Percentiles rank a stretch among this genome's conserved stretches.
phyloP scores from a whole-genome alignment of 2,888 invertebrate genomes.

The Saturnia japonica region DNA sequence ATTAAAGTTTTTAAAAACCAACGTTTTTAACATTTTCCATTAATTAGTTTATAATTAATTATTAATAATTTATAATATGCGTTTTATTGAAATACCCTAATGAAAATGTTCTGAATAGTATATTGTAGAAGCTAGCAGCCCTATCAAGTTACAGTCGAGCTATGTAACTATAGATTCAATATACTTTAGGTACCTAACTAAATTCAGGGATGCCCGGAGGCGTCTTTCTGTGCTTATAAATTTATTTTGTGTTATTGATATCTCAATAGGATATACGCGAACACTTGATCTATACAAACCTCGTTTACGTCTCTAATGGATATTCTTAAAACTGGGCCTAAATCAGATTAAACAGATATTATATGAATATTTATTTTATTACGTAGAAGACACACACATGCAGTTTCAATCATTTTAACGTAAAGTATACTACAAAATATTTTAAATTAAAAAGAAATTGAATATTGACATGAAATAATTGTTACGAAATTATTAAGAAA shows the following conservation, averaged over 20 bases:
- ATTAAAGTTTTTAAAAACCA: too few species aligned
- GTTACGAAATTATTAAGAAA: not conserved
- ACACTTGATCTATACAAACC: not conserved
- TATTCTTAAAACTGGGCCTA: not conserved
- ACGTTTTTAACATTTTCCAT: too few species aligned
- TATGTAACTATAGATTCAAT: too few species aligned
- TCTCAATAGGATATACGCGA: not conserved
- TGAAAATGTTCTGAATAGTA: too few species aligned
- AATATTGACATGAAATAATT: not conserved
- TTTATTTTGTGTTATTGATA: too few species aligned
- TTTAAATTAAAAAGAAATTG: not conserved
- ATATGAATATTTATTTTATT: not conserved
- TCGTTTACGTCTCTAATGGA: not conserved
- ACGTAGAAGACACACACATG: not conserved
- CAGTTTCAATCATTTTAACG: not conserved
- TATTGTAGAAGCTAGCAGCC: too few species aligned
- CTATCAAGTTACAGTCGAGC: too few species aligned
- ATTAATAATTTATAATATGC: too few species aligned
- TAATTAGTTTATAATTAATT: too few species aligned
- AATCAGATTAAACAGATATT: not conserved
- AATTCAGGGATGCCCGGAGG: too few species aligned
- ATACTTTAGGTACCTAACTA: too few species aligned
- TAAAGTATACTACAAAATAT: not conserved
- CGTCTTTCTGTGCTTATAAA: not conserved
- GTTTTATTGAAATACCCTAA: too few species aligned